These are phyloP conservation scores for Dolichotis patagonum DNA, from an alignment of 2,113 vertebrate genomes.

Conservation along the genomic window DNA sequence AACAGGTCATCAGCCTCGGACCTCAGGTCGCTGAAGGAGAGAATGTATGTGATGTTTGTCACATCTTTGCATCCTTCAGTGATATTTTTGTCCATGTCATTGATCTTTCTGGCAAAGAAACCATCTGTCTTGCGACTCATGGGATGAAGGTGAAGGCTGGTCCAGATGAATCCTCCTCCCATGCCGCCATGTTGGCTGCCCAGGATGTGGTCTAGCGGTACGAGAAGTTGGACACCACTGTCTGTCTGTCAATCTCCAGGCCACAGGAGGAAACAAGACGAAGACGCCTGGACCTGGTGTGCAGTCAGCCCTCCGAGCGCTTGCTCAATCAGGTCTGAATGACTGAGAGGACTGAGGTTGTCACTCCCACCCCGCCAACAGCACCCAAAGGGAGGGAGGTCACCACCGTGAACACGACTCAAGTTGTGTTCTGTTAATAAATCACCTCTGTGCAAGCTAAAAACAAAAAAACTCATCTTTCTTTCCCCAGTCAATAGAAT, in stretches of 20 bases:
- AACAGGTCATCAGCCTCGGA: too few species aligned
- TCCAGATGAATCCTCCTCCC: background rate
- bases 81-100: background rate
- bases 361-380: too few species aligned
- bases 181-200: background rate
- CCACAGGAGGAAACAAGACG: background rate
- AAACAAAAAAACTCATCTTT: background rate
- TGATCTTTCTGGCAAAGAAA: background rate
- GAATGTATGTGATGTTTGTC: background rate
- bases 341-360: background rate
- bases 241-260: background rate
- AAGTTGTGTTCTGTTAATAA: background rate
- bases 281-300: background rate
- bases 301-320: background rate
- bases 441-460: background rate
- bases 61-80: background rate
- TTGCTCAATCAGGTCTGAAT: background rate
- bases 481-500: too few species aligned
- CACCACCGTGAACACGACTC: background rate
- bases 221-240: background rate
- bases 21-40: background rate
- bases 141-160: background rate
- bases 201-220: background rate
- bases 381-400: background rate
- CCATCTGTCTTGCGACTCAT: background rate